A percentile compares a stretch with the other conserved stretches of the same genome.
Evolutionary conservation across 2,888 invertebrate species (phyloP).

Genomic region (Mythimna ferrago): DNA sequence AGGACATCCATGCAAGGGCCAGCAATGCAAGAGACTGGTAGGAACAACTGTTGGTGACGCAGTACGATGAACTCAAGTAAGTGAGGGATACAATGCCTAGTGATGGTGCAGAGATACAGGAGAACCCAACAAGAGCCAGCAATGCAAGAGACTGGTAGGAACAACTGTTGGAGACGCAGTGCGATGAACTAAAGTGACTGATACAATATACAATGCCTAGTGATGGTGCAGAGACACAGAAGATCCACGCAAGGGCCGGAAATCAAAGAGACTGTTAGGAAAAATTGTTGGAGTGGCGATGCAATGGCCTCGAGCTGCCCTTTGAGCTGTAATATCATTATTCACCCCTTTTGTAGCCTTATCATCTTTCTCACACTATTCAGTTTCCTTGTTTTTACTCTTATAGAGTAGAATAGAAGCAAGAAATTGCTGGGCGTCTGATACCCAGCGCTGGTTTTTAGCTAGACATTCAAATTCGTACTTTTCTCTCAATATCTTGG

Average conservation of each 20-base stretch:
- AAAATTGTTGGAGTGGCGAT: slow-evolving; percentile 75
- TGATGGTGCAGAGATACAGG: slow-evolving; percentile 90
- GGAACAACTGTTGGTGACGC: slow-evolving; percentile 83
- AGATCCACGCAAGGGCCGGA: slow-evolving; percentile 89
- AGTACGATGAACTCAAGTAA: slow-evolving; percentile 78
- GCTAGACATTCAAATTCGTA: background rate
- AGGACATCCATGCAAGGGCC: slow-evolving; percentile 90
- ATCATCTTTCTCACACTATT: background rate
- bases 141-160: slow-evolving; percentile 91
- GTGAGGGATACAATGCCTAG: slow-evolving; percentile 88
- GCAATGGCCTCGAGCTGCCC: slow-evolving; percentile 28
- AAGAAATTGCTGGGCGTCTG: too few species aligned
- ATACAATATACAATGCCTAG: slow-evolving; percentile 91
- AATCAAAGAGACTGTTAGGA: slow-evolving; percentile 91
- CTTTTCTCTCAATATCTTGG: background rate
- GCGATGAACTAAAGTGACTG: slow-evolving; percentile 80
- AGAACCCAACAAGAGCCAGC: slow-evolving; percentile 89
- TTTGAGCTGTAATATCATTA: too few species aligned
- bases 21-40: slow-evolving; percentile 91
- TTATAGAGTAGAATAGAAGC: too few species aligned
- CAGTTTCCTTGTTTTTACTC: background rate
- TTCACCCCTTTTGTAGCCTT: background rate
- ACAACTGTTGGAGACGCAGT: slow-evolving; percentile 79
- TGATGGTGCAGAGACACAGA: slow-evolving; percentile 90
- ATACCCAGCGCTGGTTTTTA: too few species aligned